Base-by-base conservation (phyloP, 2,113 vertebrate genomes). In the Chaenogobius annularis region DNA sequence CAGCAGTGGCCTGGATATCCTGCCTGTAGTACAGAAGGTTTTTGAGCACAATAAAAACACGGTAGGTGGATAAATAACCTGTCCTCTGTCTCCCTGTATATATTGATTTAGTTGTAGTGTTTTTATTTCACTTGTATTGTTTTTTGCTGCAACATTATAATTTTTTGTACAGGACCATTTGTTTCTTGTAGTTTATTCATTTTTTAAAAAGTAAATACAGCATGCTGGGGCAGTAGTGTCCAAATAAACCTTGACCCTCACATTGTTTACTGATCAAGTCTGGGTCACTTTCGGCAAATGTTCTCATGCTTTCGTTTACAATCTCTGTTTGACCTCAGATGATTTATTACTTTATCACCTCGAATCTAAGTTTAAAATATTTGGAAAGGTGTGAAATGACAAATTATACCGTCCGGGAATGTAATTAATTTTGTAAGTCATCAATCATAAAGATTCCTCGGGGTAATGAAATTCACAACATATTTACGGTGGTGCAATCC, bases 1-100 rank as follows among this genome's bases (percentile, higher is more conserved):
- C 91, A 95, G 96, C 91, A 90, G 92, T 70, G 88, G 93, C 1
- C 88, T 98, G 86, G 95, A 98, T 85, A 94, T 99, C 71, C 82
- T 84, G 73, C 90, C 89, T 64, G 91, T 90, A 63, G 83, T 74
- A 62, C 55, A 77, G 70, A 94, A 85, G 44, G 83, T 98, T 73
- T 98, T 93, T 83, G 95, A 94, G 68, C 76, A 80, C 62, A 78
- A 37, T 79, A 97, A 98, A 88, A 88, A 86, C 74, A 94, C 89
- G 92, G 98, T 98, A 93, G 0, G 43, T 46, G 6, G 47, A 66
- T 37, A 64, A 64, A 35, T 13, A 17, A 20, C 10, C 15, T 48
- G 47, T 17, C 3, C 47, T 6, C 4, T 6, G 14, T 19, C 47
- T 50, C 15, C 15, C 47, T 9, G 26, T 17, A 13, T 17, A 1